Conservation (phyloP, 2,113 vertebrate genomes). For the Zosterops hypoxanthus region DNA sequence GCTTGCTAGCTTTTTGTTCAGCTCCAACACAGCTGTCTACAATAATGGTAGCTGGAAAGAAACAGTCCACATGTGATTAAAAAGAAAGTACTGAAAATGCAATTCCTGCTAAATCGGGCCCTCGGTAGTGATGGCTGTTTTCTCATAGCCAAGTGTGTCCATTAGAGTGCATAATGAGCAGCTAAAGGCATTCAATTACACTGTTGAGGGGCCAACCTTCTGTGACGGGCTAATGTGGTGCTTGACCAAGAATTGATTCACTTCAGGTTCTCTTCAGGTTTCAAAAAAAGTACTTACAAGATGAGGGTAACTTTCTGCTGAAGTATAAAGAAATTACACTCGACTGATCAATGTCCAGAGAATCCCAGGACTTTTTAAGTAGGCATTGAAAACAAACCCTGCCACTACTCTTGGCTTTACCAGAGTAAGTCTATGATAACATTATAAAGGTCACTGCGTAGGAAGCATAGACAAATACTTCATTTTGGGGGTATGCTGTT, state of each 20-base stretch:
- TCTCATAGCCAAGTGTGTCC: neutral
- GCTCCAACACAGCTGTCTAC: neutral
- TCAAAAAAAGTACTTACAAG: neutral
- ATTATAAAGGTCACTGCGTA: neutral
- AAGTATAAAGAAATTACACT: slow-evolving; percentile 10
- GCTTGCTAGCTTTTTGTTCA: neutral
- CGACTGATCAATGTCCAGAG: neutral
- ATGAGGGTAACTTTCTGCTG: neutral
- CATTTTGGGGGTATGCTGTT: neutral
- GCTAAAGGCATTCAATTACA: neutral
- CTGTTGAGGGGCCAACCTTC: neutral
- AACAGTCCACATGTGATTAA: neutral
- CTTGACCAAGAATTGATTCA: neutral
- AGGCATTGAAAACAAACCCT: neutral
- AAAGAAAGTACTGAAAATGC: neutral
- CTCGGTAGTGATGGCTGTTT: neutral
- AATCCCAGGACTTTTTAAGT: neutral
- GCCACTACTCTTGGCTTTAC: neutral
- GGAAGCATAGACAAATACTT: neutral
- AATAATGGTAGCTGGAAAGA: neutral
- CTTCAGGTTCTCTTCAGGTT: slow-evolving; percentile 1
- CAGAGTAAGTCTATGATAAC: neutral
- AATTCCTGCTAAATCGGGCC: neutral
- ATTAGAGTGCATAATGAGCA: neutral
- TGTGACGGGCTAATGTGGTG: slow-evolving; percentile 27